Evolutionary conservation across 2,888 invertebrate species (phyloP).

Genomic region (Branchellion lobata): DNA sequence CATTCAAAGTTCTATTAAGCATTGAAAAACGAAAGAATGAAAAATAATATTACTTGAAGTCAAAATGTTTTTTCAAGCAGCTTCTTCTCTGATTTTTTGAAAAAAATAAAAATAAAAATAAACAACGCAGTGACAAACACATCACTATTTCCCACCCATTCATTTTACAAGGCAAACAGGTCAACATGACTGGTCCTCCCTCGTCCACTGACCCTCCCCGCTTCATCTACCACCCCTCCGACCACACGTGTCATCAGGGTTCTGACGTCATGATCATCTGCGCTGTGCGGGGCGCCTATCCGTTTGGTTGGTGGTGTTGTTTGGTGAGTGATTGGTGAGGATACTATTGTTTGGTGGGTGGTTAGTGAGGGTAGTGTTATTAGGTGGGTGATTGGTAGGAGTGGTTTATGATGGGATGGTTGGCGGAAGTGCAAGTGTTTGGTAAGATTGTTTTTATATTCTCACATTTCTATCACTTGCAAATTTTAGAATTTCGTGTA

Average conservation of each 20-base stretch:
- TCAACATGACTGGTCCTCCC: not conserved
- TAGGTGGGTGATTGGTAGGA: not conserved
- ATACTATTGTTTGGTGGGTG: too few relatives aligned
- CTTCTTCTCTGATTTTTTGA: too few relatives aligned
- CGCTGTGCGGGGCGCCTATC: not conserved
- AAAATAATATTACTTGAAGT: too few relatives aligned
- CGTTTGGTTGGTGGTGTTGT: not conserved
- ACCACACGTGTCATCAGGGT: not conserved
- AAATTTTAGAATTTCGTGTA: too few relatives aligned
- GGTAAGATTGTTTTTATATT: too few relatives aligned
- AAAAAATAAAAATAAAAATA: too few relatives aligned
- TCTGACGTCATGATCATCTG: not conserved
- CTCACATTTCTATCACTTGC: too few relatives aligned
- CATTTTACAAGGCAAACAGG: not conserved
- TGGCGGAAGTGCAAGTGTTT: constrained; percentile 2
- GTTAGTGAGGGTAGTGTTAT: not conserved
- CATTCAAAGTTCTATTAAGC: too few relatives aligned
- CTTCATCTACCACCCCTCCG: not conserved
- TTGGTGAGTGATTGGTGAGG: not conserved
- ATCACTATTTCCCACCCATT: not conserved
- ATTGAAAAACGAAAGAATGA: too few relatives aligned
- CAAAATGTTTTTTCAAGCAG: too few relatives aligned
- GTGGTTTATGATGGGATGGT: too few relatives aligned
- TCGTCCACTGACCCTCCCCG: not conserved
- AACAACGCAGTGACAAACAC: constrained; percentile 52